Evolutionary conservation across 2,113 vertebrate genomes (phyloP), one percentile per base, ranked within the genome.

Genomic region (Amphiprion percula): DNA sequence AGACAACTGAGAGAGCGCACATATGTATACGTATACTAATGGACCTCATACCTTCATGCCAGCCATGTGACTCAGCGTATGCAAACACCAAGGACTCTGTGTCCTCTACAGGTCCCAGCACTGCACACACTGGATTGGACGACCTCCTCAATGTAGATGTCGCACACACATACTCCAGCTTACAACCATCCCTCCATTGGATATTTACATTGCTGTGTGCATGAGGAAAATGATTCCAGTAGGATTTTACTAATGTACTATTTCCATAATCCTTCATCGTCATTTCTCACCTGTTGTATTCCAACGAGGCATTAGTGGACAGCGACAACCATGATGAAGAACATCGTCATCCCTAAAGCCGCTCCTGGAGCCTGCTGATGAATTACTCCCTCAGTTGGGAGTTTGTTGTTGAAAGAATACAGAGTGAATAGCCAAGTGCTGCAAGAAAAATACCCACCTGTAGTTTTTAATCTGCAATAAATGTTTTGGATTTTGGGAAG

Each of bases 31-130:
- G 5, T 74, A 53, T 47, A 33, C 77, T 83, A 90, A 85, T 83
- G 82, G 75, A 83, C 71, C 73, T 63, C 49, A 53, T 84, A 85
- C 77, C 75, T 85, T 81, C 55, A 37, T 66, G 71, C 73, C 73
- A 73, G 54, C 39, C 84, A 75, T 83, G 91, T 87, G 86, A 85
- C 77, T 84, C 75, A 58, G 23, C 74, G 74, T 79, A 87, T 33
- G 65, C 73, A 75, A 77, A 79, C 64, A 0, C 53, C 77, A 89
- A 93, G 90, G 90, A 85, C 88, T 37, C 78, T n/a, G 10, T 75
- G 90, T 91, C 91, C 91, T 93, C 83, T 84, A n/a, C 62, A 4
- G 65, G 80, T 37, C 58, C 70, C 8, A 5, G 44, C 41, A 16
- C 28, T 54, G 53, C 74, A 37, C 19, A 17, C 17, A 65, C 60